Conservation (phyloP, 2,797 vertebrate species). For the Allochrocebus solatus region DNA sequence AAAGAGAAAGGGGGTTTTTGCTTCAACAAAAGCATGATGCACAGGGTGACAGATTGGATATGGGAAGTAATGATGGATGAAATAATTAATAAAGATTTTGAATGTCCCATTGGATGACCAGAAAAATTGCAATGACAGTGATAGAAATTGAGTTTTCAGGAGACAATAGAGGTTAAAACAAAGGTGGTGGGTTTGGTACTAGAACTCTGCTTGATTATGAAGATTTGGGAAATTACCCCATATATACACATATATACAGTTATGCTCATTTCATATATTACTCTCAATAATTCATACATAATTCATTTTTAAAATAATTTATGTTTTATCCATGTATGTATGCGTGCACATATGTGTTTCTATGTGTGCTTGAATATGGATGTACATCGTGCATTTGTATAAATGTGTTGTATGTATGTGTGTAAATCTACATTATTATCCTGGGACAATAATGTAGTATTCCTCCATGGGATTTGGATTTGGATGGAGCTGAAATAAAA, state of each 20-base stretch:
- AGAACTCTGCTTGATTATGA: not conserved
- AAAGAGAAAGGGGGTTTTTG: not conserved
- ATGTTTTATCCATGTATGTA: not conserved
- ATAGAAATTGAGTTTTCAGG: not conserved
- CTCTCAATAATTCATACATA: not conserved
- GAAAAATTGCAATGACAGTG: not conserved
- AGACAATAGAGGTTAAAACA: not conserved
- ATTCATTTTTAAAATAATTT: not conserved
- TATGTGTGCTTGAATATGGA: not conserved
- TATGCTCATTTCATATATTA: not conserved
- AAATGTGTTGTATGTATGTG: not conserved
- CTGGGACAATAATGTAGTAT: not conserved
- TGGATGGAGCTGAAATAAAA: not conserved
- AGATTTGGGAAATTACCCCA: not conserved
- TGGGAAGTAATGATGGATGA: rapidly evolving
- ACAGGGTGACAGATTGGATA: not conserved
- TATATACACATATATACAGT: not conserved
- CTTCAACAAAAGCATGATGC: not conserved
- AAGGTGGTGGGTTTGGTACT: not conserved
- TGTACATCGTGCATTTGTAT: not conserved
- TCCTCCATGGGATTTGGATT: not conserved
- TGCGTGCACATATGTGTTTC: not conserved
- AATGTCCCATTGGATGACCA: not conserved
- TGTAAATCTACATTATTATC: not conserved
- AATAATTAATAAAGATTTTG: not conserved